phyloP scores from a whole-genome alignment of 2,797 vertebrate species.

The Phataginus tricuspis region DNA sequence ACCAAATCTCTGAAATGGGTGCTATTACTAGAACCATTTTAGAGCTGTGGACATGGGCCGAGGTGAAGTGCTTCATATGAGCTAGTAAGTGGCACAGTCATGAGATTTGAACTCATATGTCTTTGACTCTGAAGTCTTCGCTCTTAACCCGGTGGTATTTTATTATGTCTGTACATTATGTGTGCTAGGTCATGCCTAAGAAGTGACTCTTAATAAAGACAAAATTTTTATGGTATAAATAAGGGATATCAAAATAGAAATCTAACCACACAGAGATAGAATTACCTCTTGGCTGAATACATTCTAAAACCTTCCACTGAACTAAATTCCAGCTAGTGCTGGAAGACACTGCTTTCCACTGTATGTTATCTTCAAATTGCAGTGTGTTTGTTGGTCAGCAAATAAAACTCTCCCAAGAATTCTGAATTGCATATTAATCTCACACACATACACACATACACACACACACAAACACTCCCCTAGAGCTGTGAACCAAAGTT shows the following conservation, averaged over 20 bases:
- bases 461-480: not conserved
- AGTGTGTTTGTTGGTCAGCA: not conserved
- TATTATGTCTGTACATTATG: not conserved
- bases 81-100: not conserved
- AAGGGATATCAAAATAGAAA: conserved; percentile 15
- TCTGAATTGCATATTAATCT: not conserved
- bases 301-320: not conserved
- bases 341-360: not conserved
- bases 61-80: not conserved
- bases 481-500: not conserved
- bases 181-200: not conserved
- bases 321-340: conserved; percentile 14
- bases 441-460: not conserved
- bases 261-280: not conserved
- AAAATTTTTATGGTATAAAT: not conserved
- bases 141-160: not conserved
- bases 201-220: not conserved
- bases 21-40: not conserved
- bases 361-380: not conserved
- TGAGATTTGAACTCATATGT: not conserved
- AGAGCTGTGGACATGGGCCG: not conserved
- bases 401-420: conserved; percentile 37
- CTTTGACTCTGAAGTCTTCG: not conserved
- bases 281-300: not conserved
- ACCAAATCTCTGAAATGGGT: not conserved